These are phyloP conservation scores for Chloropsis cyanopogon DNA, from an alignment of 2,113 vertebrate genomes.

Conservation along the genomic window DNA sequence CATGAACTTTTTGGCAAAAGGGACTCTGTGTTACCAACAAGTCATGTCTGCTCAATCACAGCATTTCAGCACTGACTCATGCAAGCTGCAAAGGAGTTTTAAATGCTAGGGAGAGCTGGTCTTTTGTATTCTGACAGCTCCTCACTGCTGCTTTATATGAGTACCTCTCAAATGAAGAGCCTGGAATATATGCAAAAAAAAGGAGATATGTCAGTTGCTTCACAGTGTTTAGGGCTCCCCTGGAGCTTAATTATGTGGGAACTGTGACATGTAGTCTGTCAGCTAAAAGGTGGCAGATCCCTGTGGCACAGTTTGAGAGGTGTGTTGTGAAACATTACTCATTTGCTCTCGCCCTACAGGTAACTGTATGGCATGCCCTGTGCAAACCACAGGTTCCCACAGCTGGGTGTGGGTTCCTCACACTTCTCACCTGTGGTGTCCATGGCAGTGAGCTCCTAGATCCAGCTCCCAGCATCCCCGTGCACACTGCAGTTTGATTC, in stretches of 20 bases:
- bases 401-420: background rate
- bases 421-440: background rate
- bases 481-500: background rate
- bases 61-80: slow-evolving; percentile 6
- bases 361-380: background rate
- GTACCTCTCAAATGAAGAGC: background rate
- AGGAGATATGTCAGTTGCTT: background rate
- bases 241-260: slow-evolving; percentile 50
- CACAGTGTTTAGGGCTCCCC: background rate
- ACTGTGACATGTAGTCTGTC: background rate
- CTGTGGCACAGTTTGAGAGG: background rate
- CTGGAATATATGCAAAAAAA: background rate
- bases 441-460: background rate
- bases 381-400: background rate
- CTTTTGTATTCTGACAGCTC: slow-evolving; percentile 45
- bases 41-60: background rate
- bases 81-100: background rate
- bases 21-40: background rate
- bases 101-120: slow-evolving; percentile 18
- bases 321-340: background rate
- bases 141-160: background rate
- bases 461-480: background rate
- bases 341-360: background rate
- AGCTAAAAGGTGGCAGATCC: slow-evolving; percentile 25
- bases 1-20: slow-evolving; percentile 1